Evolutionary conservation across 2,888 invertebrate genomes (phyloP).

Genomic region (Dione juno): DNA sequence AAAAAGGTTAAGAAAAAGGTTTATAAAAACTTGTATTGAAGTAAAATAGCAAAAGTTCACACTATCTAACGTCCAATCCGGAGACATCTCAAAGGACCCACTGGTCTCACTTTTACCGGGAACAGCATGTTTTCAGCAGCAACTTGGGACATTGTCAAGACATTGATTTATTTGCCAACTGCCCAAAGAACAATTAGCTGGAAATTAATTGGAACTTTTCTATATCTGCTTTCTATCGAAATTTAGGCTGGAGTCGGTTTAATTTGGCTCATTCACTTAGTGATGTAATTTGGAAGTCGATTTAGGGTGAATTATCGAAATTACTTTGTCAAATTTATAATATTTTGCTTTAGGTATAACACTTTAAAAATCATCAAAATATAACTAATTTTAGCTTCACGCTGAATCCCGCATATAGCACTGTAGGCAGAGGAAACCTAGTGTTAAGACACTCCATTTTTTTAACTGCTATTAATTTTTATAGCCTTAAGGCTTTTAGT

Average conservation of each 20-base stretch:
- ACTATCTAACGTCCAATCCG: constrained; percentile 1
- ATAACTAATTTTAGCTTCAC: too few relatives aligned
- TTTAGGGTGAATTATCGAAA: neutral
- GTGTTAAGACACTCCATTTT: too few relatives aligned
- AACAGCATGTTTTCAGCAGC: constrained; percentile 33
- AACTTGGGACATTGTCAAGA: constrained; percentile 28
- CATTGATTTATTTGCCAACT: constrained; percentile 37
- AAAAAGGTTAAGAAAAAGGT: neutral
- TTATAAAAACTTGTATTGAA: neutral
- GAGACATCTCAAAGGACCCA: neutral
- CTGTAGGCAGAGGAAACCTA: too few relatives aligned
- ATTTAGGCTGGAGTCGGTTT: constrained; percentile 5
- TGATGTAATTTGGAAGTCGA: neutral
- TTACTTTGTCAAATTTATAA: too few relatives aligned
- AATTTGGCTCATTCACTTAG: constrained; percentile 2
- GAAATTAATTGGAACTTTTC: constrained; percentile 25
- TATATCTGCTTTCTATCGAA: neutral
- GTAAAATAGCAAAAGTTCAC: constrained; percentile 9
- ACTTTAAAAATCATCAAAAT: too few relatives aligned
- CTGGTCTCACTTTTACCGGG: constrained; percentile 35
- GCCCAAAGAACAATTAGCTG: constrained; percentile 28
- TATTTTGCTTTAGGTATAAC: too few relatives aligned
- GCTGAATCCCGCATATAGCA: too few relatives aligned
- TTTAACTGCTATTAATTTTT: too few relatives aligned
- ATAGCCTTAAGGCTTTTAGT: too few relatives aligned